Evolutionary conservation across 1,140 invertebrate species (phyloP).

Genomic region (Adelges cooleyi): DNA sequence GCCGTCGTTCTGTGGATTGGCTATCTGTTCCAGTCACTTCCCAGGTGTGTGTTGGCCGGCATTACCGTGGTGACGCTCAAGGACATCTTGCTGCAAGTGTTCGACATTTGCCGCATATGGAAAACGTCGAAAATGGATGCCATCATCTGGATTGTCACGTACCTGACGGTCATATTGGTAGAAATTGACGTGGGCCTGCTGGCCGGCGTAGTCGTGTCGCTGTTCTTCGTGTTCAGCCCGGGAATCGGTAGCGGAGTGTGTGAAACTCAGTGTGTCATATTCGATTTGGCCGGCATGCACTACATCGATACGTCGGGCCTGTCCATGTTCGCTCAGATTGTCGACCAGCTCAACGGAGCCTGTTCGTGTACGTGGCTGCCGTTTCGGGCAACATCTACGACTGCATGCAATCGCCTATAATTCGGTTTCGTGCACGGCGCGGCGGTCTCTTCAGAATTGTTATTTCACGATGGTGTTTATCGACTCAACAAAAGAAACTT

Average conservation of each 20-base stretch:
- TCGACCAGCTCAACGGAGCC: slow-evolving; percentile 30
- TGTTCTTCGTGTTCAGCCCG: slow-evolving; percentile 54
- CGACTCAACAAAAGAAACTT: too few species aligned
- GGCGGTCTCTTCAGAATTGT: slow-evolving; percentile 38
- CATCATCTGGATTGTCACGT: slow-evolving; percentile 75
- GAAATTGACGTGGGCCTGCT: slow-evolving; percentile 75
- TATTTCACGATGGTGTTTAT: too few species aligned
- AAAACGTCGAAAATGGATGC: slow-evolving; percentile 67
- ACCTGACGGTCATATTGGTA: slow-evolving; percentile 61
- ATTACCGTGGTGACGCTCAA: slow-evolving; percentile 86
- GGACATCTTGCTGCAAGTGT: slow-evolving; percentile 73
- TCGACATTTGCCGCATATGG: slow-evolving; percentile 59
- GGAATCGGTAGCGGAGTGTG: slow-evolving; percentile 46
- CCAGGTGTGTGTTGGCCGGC: slow-evolving; percentile 69
- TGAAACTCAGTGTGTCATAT: slow-evolving; percentile 35
- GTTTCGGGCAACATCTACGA: slow-evolving; percentile 40
- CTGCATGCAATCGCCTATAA: slow-evolving; percentile 44
- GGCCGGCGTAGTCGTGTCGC: slow-evolving; percentile 59
- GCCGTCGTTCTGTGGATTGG: slow-evolving; percentile 70
- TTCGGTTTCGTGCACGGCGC: slow-evolving; percentile 52
- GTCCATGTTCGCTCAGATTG: slow-evolving; percentile 30
- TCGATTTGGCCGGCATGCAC: slow-evolving; percentile 38
- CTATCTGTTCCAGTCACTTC: slow-evolving; percentile 69
- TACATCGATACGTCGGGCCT: slow-evolving; percentile 38
- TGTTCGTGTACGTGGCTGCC: slow-evolving; percentile 34